Evolutionary conservation across 2,797 vertebrate genomes (phyloP), one percentile per base, ranked within the genome.

Genomic region (Furcifer pardalis): DNA sequence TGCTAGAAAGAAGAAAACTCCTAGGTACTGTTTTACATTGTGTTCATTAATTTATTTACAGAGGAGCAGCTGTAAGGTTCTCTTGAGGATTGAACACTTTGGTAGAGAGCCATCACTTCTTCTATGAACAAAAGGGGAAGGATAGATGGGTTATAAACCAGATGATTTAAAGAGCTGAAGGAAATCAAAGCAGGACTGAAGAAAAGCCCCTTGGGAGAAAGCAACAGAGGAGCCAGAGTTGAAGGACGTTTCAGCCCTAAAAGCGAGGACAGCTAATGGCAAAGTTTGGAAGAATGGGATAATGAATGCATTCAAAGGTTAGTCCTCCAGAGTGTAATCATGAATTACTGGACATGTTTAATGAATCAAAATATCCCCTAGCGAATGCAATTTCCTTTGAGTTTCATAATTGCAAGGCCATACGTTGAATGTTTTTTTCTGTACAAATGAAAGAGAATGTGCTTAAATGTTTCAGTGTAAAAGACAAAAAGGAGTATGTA

Each of bases 231-330:
- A 86, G 15, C 0, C 86, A 44, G 86, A 89, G 60, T 37, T 88
- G 78, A 86, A 93, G 79, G 12, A 35, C 2, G 6, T 17, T n/a
- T 3, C 5, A 52, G 56, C n/a, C 0, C 1, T 46, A 71, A 73
- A 86, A 84, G 63, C 13, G 77, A 79, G 66, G n/a, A 56, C 25
- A 81, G 27, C 8, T 79, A 12, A 88, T 84, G 77, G 23, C 35
- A 86, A 85, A 69, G 59, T 46, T 25, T 79, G 35, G 30, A 49
- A 84, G 27, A n/a, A 84, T 52, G 40, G 5, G 44, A 79, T 74
- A 87, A 83, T 72, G n/a, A 84, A 79, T 89, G 69, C 63, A 69
- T 52, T 90, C 49, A 79, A 79, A 90, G 35, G 27, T 85, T 86
- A 84, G 5, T 19, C 42, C 56, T 84, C 68, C 52, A 79, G 74